phyloP scores from a whole-genome alignment of 2,113 vertebrate species.

The Pseudorasbora parva region DNA sequence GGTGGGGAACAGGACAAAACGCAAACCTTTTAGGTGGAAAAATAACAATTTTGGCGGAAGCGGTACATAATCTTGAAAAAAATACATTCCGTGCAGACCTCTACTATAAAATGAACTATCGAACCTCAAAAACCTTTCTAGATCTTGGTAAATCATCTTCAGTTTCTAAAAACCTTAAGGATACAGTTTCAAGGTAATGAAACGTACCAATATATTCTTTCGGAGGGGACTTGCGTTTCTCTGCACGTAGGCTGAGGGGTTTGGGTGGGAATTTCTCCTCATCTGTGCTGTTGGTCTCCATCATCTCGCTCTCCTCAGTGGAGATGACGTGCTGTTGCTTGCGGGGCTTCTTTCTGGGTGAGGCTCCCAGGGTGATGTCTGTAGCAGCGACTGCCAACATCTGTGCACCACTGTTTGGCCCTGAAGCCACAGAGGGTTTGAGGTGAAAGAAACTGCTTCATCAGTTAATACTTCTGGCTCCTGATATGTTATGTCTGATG shows the following conservation, averaged over 20 bases:
- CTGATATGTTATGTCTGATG: not conserved
- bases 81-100: too few relatives aligned
- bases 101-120: not conserved
- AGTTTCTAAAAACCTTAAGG: not conserved
- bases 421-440: not conserved
- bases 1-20: too few relatives aligned
- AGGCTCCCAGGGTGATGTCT: constrained; percentile 82
- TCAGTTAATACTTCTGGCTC: not conserved
- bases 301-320: constrained; percentile 97
- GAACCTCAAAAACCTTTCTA: not conserved
- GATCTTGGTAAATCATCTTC: not conserved
- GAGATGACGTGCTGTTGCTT: constrained; percentile 98
- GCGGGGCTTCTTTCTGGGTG: constrained; percentile 94
- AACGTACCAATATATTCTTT: constrained; percentile 94
- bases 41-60: too few relatives aligned
- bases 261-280: constrained; percentile 89
- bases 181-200: not conserved
- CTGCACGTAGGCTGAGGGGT: constrained; percentile 84
- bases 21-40: too few relatives aligned
- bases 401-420: constrained; percentile 33
- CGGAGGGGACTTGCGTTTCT: constrained; percentile 93
- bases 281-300: constrained; percentile 97
- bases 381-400: constrained; percentile 24
- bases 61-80: too few relatives aligned
- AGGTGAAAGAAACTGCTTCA: not conserved